Evolutionary conservation across 2,113 vertebrate genomes (phyloP).

Genomic region (Dasyurus viverrinus): DNA sequence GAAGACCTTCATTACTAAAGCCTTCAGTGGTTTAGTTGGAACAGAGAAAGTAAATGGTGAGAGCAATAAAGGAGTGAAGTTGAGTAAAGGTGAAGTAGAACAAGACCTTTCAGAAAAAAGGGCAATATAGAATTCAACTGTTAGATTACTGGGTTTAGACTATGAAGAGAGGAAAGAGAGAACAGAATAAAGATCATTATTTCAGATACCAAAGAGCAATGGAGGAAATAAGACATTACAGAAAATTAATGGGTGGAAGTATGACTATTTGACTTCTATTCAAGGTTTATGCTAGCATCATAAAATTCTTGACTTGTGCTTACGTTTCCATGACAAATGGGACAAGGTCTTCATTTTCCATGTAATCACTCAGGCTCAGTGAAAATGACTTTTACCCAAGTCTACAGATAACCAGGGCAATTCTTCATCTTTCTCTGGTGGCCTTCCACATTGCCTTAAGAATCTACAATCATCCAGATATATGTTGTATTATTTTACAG

Average conservation of each 20-base stretch:
- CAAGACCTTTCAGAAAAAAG: neutral
- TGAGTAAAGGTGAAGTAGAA: neutral
- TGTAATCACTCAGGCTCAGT: neutral
- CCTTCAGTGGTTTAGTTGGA: neutral
- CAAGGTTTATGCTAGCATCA: neutral
- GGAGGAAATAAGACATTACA: neutral
- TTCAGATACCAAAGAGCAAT: neutral
- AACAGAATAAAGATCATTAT: neutral
- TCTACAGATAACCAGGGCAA: neutral
- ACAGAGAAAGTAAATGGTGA: neutral
- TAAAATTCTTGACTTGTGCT: neutral
- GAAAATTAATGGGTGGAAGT: neutral
- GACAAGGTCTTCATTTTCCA: neutral
- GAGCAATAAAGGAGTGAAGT: neutral
- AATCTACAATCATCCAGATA: neutral
- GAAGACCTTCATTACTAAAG: neutral
- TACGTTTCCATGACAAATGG: neutral
- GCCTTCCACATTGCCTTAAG: neutral
- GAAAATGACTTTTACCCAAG: neutral
- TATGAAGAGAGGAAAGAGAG: neutral
- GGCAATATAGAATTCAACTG: neutral
- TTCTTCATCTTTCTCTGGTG: neutral
- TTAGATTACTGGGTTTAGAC: neutral
- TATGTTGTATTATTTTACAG: neutral
- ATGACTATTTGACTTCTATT: neutral